Percentiles rank a stretch among this genome's conserved stretches.
phyloP scores from a whole-genome alignment of 2,113 vertebrate species.

The Isichthys henryi region DNA sequence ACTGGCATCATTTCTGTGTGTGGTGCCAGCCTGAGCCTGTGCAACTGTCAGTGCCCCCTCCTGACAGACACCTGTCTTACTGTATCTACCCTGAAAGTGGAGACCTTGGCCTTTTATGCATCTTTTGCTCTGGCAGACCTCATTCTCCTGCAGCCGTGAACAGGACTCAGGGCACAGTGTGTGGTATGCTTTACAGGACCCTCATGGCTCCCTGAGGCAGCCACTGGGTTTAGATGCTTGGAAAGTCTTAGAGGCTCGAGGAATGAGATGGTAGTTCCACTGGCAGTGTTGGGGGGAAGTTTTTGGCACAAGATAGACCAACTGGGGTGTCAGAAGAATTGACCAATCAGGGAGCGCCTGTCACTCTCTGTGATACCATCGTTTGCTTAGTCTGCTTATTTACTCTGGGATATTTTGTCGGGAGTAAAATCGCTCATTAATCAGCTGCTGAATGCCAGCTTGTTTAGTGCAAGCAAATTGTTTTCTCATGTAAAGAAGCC shows the following conservation, averaged over 20 bases:
- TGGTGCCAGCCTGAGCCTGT: not conserved
- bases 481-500: not conserved
- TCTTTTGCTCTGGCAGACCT: not conserved
- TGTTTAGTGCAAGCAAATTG: not conserved
- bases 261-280: not conserved
- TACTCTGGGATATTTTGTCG: not conserved
- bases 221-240: not conserved
- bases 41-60: conserved; percentile 1
- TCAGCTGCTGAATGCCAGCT: not conserved
- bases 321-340: not conserved
- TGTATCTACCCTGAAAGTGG: not conserved
- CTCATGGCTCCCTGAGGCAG: not conserved
- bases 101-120: conserved; percentile 1
- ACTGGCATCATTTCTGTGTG: not conserved
- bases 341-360: not conserved
- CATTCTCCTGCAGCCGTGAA: not conserved
- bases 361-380: not conserved
- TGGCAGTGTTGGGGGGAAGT: not conserved
- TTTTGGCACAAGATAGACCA: not conserved
- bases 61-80: conserved; percentile 6
- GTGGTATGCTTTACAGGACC: not conserved
- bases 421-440: not conserved
- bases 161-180: not conserved
- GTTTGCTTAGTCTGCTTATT: not conserved
- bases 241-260: not conserved